Evolutionary conservation across 2,888 invertebrate genomes (phyloP), one percentile per base, ranked within the genome.

Genomic region (Apotomis turbidana): DNA sequence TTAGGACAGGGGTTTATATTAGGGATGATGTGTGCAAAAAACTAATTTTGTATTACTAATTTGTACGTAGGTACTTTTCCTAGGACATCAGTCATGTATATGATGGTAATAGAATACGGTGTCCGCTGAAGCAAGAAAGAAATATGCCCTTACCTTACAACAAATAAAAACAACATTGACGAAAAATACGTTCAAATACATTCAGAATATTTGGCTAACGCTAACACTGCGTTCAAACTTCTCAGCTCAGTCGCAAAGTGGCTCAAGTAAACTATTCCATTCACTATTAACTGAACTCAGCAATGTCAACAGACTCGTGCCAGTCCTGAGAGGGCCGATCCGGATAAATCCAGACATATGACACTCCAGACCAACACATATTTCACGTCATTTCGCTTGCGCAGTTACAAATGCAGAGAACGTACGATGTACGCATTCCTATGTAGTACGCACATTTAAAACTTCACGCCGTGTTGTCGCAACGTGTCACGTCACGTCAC

Each of bases 301-400:
- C 44, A n/a, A 46, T 57, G 55, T 71, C 44, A 66, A 66, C 62
- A 71, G 51, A 71, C 55, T 52, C 52, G 70, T 70, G 38, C 46
- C 41, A 59, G 64, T 61, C 49, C 62, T 66, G 41, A 68, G 12
- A 68, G 44, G 9, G 62, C 38, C 59, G 62, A 72, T 58, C 68
- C 68, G 49, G 52, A 46, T 44, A 72, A 68, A 72, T 72, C 72
- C 62, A 68, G 72, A 72, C 63, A 58, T 58, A 72, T 72, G 72
- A 58, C 68, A 51, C 51, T 12, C 54, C 36, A 13, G 38, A 71
- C 67, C 62, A 68, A 62, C 67, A 57, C 61, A 71, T 71, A 71
- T 68, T 62, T 71, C 71, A 71, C 64, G 70, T 6, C 62, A 13
- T 49, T n/a, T 15, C 12, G 46, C 60, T 58, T 49, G 57, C 41